Percentiles rank a stretch among this genome's conserved stretches.
Conservation (phyloP, 2,113 vertebrate genomes). For the Siniperca knerii region DNA sequence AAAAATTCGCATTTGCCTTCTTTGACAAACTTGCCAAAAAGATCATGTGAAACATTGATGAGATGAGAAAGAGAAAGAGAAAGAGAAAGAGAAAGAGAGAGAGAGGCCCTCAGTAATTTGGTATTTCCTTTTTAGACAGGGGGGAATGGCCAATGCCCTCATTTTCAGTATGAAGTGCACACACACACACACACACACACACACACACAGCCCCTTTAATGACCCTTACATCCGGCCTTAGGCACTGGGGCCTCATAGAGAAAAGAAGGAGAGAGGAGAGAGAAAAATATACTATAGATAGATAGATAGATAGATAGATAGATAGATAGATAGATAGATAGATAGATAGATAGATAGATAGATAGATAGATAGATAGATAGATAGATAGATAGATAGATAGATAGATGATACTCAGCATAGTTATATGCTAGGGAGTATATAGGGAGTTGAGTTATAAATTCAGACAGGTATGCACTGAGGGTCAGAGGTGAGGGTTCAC, state of each 20-base stretch:
- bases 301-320: conserved; percentile 32
- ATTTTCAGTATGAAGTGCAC: conserved; percentile 34
- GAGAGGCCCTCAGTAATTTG: conserved; percentile 80
- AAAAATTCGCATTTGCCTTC: background rate
- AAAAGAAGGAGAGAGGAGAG: background rate
- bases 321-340: conserved; percentile 28
- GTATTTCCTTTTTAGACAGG: conserved; percentile 83
- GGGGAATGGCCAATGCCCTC: conserved; percentile 74
- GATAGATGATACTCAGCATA: background rate
- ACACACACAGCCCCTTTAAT: conserved; percentile 61
- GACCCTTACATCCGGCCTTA: conserved; percentile 72
- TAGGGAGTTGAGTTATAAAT: conserved; percentile 4
- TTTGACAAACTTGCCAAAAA: conserved; percentile 20
- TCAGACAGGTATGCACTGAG: conserved; percentile 51
- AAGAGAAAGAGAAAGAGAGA: conserved; percentile 29
- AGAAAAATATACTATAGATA: conserved; percentile 14
- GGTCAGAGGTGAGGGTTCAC: conserved; percentile 53
- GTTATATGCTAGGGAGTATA: too few species aligned
- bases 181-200: conserved; percentile 31
- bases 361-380: conserved; percentile 29
- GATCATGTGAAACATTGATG: conserved; percentile 24
- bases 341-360: conserved; percentile 29
- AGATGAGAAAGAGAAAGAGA: conserved; percentile 7
- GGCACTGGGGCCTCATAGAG: conserved; percentile 36
- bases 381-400: conserved; percentile 28